phyloP scores from a whole-genome alignment of 2,888 invertebrate genomes.

The Cyaniris semiargus region DNA sequence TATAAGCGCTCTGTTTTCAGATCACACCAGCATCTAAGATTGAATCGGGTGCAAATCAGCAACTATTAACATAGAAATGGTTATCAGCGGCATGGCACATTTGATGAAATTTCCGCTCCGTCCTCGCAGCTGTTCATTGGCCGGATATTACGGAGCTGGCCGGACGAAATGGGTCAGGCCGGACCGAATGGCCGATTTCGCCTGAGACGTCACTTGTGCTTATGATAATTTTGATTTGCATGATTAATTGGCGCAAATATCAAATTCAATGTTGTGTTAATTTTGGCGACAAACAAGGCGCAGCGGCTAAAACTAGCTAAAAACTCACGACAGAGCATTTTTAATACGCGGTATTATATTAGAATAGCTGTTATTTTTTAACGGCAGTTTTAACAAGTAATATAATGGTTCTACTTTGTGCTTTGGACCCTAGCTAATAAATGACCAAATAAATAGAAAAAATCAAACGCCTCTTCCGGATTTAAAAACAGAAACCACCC shows the following conservation, averaged over 20 bases:
- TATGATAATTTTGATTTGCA: constrained; percentile 10
- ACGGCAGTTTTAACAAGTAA: too few species aligned
- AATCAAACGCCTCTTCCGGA: background rate
- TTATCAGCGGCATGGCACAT: constrained; percentile 49
- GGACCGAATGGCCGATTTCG: constrained; percentile 38
- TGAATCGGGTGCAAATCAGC: constrained; percentile 35
- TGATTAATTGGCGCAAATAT: background rate
- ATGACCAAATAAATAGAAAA: background rate
- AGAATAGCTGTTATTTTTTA: too few species aligned
- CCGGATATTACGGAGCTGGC: constrained; percentile 51
- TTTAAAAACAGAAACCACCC: background rate
- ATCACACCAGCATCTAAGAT: background rate
- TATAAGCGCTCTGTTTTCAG: background rate
- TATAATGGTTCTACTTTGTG: too few species aligned
- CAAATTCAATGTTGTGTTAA: background rate
- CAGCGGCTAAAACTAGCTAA: too few species aligned
- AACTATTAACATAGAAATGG: constrained; percentile 45
- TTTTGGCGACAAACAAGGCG: background rate
- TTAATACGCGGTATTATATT: too few species aligned
- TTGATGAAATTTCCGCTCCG: constrained; percentile 52
- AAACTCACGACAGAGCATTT: too few species aligned
- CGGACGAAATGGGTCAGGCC: constrained; percentile 47
- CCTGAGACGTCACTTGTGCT: constrained; percentile 23
- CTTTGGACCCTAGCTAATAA: background rate
- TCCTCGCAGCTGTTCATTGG: constrained; percentile 47